phyloP scores from a whole-genome alignment of 1,140 invertebrate genomes.

The Euwallacea similis region DNA sequence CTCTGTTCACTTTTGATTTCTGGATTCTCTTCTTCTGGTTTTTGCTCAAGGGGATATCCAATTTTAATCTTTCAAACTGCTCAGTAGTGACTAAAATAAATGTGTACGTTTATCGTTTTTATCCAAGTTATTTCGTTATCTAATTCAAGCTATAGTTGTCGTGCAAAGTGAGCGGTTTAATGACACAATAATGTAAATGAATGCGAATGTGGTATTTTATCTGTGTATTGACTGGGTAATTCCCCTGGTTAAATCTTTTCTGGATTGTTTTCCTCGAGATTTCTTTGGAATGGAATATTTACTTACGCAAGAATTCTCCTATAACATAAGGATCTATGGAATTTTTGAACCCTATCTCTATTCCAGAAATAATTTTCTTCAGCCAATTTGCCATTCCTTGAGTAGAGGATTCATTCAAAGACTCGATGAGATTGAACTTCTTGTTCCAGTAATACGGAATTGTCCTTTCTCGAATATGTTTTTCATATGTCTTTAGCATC shows the following conservation, averaged over 20 bases:
- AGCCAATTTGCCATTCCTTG: slow-evolving; percentile 28
- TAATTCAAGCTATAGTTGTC: too few species aligned
- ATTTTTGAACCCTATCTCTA: slow-evolving; percentile 25
- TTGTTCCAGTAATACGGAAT: slow-evolving; percentile 58
- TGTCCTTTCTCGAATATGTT: slow-evolving; percentile 48
- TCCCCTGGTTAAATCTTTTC: too few species aligned
- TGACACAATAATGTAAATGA: too few species aligned
- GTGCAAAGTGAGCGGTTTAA: too few species aligned
- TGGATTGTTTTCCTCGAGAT: too few species aligned
- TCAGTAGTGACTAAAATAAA: slow-evolving; percentile 29
- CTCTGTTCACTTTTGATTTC: too few species aligned
- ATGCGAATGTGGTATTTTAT: too few species aligned
- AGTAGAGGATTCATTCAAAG: slow-evolving; percentile 28
- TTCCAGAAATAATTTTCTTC: slow-evolving; percentile 26
- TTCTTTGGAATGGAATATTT: too few species aligned
- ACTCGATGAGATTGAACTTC: slow-evolving; percentile 51
- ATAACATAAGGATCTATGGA: slow-evolving; percentile 29
- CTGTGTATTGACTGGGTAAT: too few species aligned
- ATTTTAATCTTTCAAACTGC: slow-evolving; percentile 29
- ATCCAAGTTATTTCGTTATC: too few species aligned
- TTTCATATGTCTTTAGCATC: slow-evolving; percentile 54
- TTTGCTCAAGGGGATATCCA: slow-evolving; percentile 19
- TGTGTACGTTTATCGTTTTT: not conserved
- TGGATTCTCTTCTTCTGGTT: slow-evolving; percentile 9
- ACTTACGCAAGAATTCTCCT: slow-evolving; percentile 42